Base-by-base conservation (phyloP, 2,888 invertebrate species). In the Mesodorylaimus sp. region DNA sequence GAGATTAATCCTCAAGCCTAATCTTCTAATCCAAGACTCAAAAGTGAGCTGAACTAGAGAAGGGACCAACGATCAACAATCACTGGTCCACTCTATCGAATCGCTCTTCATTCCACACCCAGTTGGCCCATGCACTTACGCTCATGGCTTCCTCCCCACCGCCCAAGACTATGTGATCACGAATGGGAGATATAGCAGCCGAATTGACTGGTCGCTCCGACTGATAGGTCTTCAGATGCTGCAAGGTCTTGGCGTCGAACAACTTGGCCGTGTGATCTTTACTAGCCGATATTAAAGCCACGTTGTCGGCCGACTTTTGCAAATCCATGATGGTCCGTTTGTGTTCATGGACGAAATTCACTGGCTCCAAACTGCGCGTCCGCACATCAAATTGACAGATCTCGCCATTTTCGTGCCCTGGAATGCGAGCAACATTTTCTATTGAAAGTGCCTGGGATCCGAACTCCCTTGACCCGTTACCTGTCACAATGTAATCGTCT, bases 101-200 rank as follows among this genome's bases (percentile, higher is more conserved):
- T n/a, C n/a, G n/a, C n/a, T n/a, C n/a, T n/a, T n/a, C n/a, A n/a
- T n/a, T n/a, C n/a, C n/a, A n/a, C n/a, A n/a, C n/a, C n/a, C n/a
- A n/a, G n/a, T n/a, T n/a, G n/a, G n/a, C n/a, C n/a, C 13, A 26
- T 24, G 5, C 25, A 21, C 29, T 29, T 52, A 95, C 95, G 64
- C 89, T 89, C 86, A 93, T 93, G 51, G 97, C 97, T 69, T 99
- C 97, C 73, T 99, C 97, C 61, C 97, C 97, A 69, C 97, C 97
- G 53, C 97, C 97, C 42, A 99, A 74, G 1, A 91, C 70, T 64
- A 79, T 95, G 73, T 99, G 95, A 69, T 95, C 91, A 50, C 79
- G 73, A 57, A 85, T 82, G 0, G 97, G 95, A 55, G 93, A 91
- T 54, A 99, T 81, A 1, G 93, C 83, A 0, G 95, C 97, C 0